phyloP scores from a whole-genome alignment of 1,140 invertebrate genomes.

The Pteromalus puparum region DNA sequence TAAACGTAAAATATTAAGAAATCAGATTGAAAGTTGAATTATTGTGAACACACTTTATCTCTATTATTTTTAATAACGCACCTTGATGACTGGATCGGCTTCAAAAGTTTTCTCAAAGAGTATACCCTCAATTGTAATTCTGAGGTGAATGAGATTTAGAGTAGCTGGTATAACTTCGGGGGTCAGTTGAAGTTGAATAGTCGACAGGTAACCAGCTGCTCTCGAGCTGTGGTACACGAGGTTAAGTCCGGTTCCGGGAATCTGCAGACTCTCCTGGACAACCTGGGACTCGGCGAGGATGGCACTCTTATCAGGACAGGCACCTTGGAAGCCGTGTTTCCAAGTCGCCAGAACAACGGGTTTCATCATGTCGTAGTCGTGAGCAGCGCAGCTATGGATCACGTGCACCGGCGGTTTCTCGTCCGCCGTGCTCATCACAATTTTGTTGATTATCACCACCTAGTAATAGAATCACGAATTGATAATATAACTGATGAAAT shows the following conservation, averaged over 20 bases:
- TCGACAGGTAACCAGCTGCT: conserved; percentile 93
- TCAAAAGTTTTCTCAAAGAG: conserved; percentile 95
- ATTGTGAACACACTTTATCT: not conserved
- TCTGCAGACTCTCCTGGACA: conserved; percentile 93
- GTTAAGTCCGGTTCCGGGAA: conserved; percentile 94
- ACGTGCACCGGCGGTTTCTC: conserved; percentile 80
- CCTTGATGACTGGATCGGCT: conserved; percentile 94
- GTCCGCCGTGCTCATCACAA: conserved; percentile 89
- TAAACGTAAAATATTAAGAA: not conserved
- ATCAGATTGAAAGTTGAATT: not conserved
- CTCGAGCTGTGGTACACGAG: conserved; percentile 96
- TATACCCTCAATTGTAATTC: conserved; percentile 95
- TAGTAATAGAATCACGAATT: conserved; percentile 62
- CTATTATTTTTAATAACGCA: not conserved
- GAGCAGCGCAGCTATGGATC: conserved; percentile 88
- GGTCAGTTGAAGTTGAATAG: conserved; percentile 95
- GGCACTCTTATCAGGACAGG: conserved; percentile 93
- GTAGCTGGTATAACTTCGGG: conserved; percentile 88
- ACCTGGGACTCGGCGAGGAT: conserved; percentile 97
- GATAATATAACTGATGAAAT: not conserved
- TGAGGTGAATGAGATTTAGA: conserved; percentile 89
- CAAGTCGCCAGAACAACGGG: conserved; percentile 96
- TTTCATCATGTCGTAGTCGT: conserved; percentile 95
- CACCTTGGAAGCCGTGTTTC: conserved; percentile 97
- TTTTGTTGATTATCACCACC: conserved; percentile 92